phyloP scores from a whole-genome alignment of 2,113 vertebrate species.

The Paracanthobrama guichenoti region DNA sequence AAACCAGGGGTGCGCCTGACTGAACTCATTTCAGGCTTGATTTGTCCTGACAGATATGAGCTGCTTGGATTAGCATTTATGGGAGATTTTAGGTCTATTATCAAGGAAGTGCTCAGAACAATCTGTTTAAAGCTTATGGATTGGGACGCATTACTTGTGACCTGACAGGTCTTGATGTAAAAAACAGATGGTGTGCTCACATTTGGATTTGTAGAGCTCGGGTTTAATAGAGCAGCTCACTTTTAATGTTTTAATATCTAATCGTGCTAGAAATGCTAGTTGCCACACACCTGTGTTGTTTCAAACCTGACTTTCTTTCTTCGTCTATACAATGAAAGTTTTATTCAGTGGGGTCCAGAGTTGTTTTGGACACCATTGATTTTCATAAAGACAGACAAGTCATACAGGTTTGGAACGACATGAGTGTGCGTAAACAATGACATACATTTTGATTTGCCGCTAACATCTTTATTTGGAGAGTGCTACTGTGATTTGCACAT shows the following conservation, averaged over 20 bases:
- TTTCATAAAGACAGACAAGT: background rate
- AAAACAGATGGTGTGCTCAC: constrained; percentile 43
- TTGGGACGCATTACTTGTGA: constrained; percentile 12
- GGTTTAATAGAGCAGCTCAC: background rate
- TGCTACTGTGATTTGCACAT: background rate
- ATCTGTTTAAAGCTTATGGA: constrained; percentile 54
- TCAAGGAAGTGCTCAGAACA: constrained; percentile 58
- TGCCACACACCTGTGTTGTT: background rate
- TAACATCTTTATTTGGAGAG: background rate
- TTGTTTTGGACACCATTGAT: background rate
- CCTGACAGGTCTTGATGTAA: constrained; percentile 48
- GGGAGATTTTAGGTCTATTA: constrained; percentile 65
- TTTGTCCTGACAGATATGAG: constrained; percentile 69
- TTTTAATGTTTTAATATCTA: background rate
- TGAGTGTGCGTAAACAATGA: background rate
- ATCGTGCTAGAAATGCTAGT: background rate
- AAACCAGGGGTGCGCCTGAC: constrained; percentile 49
- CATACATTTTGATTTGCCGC: background rate
- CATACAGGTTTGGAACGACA: background rate
- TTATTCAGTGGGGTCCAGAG: background rate
- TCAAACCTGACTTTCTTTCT: background rate
- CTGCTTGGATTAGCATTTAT: constrained; percentile 65
- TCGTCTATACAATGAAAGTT: background rate
- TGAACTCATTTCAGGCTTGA: constrained; percentile 71
- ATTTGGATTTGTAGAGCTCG: constrained; percentile 24